A percentile compares a stretch with the other conserved stretches of the same genome.
phyloP scores from a whole-genome alignment of 2,113 vertebrate species.

The Puma concolor region DNA sequence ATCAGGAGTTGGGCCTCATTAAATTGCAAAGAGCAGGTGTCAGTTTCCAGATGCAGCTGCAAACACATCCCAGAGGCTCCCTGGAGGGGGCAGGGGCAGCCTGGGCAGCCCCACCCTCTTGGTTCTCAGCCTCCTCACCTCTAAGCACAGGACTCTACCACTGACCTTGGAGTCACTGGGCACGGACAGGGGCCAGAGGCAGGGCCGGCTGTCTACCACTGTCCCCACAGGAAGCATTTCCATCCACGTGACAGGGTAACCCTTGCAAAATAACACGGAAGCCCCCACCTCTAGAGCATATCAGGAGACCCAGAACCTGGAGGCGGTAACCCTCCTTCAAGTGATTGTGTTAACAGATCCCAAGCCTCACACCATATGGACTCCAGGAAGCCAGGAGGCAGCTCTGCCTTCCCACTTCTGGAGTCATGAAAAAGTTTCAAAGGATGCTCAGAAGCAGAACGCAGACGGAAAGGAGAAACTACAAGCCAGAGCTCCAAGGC shows the following conservation, averaged over 20 bases:
- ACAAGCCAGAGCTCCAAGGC: neutral
- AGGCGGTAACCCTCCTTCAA: neutral
- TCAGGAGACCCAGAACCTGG: neutral
- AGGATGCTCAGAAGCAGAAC: neutral
- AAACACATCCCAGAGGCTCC: neutral
- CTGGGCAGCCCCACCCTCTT: too few species aligned
- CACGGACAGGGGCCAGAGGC: neutral
- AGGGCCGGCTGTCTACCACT: neutral
- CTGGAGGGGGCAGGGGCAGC: rapidly evolving
- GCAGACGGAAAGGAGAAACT: neutral
- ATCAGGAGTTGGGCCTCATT: neutral
- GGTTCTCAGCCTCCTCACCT: neutral
- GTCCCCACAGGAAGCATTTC: neutral
- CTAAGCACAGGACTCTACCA: neutral
- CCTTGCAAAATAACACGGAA: neutral
- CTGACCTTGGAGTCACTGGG: neutral
- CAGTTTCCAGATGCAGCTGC: neutral
- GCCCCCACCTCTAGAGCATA: neutral
- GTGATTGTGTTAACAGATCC: neutral
- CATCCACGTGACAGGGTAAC: neutral
- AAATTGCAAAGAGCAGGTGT: neutral
- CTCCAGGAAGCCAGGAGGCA: neutral
- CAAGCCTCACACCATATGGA: neutral
- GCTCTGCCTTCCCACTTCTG: neutral
- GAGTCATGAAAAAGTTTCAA: neutral